These are phyloP conservation scores for Lepisosteus oculatus DNA, from an alignment of 2,113 vertebrate species.

Conservation along the genomic window DNA sequence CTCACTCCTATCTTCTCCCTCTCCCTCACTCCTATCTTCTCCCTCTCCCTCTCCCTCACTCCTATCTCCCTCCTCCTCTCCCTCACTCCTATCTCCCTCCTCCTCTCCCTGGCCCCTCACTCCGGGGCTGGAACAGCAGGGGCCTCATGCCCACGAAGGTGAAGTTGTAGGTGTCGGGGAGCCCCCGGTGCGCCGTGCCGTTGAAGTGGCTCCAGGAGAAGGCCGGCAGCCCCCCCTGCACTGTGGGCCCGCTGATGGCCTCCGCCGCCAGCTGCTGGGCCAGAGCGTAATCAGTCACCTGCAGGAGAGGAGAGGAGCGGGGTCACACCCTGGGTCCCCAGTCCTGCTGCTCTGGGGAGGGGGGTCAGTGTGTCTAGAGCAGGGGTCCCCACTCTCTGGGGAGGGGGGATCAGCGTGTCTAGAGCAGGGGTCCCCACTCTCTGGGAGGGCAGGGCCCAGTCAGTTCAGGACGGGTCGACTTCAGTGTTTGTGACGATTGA, in stretches of 20 bases:
- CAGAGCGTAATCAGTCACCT: conserved; percentile 81
- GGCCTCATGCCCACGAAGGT: conserved; percentile 78
- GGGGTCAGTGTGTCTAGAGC: not conserved
- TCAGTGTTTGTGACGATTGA: too few species aligned
- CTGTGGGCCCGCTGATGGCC: conserved; percentile 81
- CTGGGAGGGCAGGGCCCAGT: too few species aligned
- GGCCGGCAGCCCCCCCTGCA: conserved; percentile 71
- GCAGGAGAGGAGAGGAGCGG: conserved; percentile 14
- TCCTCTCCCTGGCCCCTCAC: not conserved
- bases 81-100: conserved; percentile 25
- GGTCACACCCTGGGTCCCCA: too few species aligned
- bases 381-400: not conserved
- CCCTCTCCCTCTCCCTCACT: not conserved
- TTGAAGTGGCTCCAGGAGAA: conserved; percentile 79
- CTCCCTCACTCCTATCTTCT: not conserved
- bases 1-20: conserved; percentile 16
- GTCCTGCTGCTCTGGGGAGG: not conserved
- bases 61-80: not conserved
- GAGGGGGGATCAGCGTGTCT: too few species aligned
- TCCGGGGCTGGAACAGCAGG: conserved; percentile 61
- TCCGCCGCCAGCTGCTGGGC: conserved; percentile 66
- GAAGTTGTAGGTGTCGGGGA: conserved; percentile 79
- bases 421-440: not conserved
- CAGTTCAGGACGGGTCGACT: not conserved
- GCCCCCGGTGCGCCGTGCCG: conserved; percentile 70